A percentile compares a stretch with the other conserved stretches of the same genome.
Evolutionary conservation across 2,797 vertebrate species (phyloP).

Genomic region (Hoplostethus atlanticus): DNA sequence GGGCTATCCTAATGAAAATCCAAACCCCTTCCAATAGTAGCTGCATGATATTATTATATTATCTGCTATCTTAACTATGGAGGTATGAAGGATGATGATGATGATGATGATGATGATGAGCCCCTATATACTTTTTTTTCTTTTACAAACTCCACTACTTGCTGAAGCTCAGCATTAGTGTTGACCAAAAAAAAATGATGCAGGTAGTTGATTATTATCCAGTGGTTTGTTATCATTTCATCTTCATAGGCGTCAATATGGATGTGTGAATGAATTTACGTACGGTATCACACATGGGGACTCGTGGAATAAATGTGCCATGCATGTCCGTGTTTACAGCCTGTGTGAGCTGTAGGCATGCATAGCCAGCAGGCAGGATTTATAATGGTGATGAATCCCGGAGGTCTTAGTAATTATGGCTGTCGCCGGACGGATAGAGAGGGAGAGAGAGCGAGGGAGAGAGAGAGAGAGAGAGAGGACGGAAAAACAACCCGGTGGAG

Average conservation of each 20-base stretch:
- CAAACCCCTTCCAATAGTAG: no score
- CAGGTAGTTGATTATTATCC: constrained; percentile 31
- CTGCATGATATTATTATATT: background rate
- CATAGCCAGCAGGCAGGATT: constrained; percentile 83
- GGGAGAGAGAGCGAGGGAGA: constrained; percentile 9
- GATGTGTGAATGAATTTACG: constrained; percentile 32
- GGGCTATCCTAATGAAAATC: background rate
- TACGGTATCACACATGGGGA: constrained; percentile 36
- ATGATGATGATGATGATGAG: constrained; percentile 12
- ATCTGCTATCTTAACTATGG: constrained; percentile 30
- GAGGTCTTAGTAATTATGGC: constrained; percentile 83
- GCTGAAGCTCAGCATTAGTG: constrained; percentile 43
- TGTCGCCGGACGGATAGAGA: constrained; percentile 72
- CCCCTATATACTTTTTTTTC: constrained; percentile 30
- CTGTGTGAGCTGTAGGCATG: constrained; percentile 66
- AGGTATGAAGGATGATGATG: constrained; percentile 28
- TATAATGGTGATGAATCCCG: constrained; percentile 83
- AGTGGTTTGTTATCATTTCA: constrained; percentile 39
- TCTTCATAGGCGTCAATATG: constrained; percentile 57
- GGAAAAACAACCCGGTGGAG: constrained; percentile 60
- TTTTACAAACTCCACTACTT: constrained; percentile 15
- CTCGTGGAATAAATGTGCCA: constrained; percentile 63
- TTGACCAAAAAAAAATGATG: constrained; percentile 9
- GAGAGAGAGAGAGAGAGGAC: constrained; percentile 1
- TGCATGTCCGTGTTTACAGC: constrained; percentile 62